phyloP scores from a whole-genome alignment of 2,888 invertebrate genomes.

The Linnaemya vulpina region DNA sequence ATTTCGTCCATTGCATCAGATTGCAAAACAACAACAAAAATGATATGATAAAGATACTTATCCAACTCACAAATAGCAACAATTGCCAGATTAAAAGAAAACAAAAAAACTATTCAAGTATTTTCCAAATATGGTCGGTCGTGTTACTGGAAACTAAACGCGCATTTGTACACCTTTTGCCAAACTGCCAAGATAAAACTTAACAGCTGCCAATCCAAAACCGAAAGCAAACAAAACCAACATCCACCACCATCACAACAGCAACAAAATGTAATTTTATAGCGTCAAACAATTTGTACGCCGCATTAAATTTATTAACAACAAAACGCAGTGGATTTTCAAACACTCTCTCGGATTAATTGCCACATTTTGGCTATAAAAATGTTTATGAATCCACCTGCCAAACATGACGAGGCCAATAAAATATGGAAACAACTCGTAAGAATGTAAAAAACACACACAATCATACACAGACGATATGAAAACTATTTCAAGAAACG shows the following conservation, averaged over 20 bases:
- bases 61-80: slow-evolving; percentile 33
- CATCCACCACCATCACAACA: slow-evolving; percentile 29
- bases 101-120: background rate
- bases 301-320: slow-evolving; percentile 48
- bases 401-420: slow-evolving; percentile 69
- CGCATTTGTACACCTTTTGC: slow-evolving; percentile 44
- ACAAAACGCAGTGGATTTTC: slow-evolving; percentile 66
- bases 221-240: slow-evolving; percentile 11
- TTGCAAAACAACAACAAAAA: slow-evolving; percentile 1
- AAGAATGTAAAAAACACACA: slow-evolving; percentile 31
- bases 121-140: slow-evolving; percentile 40
- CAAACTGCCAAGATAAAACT: slow-evolving; percentile 22
- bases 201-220: slow-evolving; percentile 48
- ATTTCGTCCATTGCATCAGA: slow-evolving; percentile 6
- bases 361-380: slow-evolving; percentile 70
- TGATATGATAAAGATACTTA: slow-evolving; percentile 12
- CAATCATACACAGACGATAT: slow-evolving; percentile 1
- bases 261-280: slow-evolving; percentile 51
- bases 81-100: slow-evolving; percentile 42
- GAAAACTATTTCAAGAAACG: slow-evolving; percentile 46
- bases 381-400: slow-evolving; percentile 69
- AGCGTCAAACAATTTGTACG: slow-evolving; percentile 70
- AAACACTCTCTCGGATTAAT: slow-evolving; percentile 71
- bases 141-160: slow-evolving; percentile 25
- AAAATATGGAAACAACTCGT: slow-evolving; percentile 36